phyloP scores from a whole-genome alignment of 2,888 invertebrate species.

The Rotaria macrura region DNA sequence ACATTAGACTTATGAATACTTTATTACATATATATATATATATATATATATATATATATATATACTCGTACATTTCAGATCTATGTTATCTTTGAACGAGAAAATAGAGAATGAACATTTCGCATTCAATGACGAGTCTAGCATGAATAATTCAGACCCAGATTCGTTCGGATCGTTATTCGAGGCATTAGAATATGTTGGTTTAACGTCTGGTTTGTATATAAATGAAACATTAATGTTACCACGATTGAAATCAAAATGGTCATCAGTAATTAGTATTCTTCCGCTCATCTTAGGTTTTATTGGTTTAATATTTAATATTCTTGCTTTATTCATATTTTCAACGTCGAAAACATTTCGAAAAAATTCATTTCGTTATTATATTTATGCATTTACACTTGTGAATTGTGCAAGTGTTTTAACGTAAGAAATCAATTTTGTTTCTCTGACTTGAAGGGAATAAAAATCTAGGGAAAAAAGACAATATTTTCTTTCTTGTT shows the following conservation, averaged over 20 bases:
- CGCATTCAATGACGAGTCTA: background rate
- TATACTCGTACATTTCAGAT: background rate
- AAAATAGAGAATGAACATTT: background rate
- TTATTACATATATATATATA: too few species aligned
- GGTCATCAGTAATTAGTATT: background rate
- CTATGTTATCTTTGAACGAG: background rate
- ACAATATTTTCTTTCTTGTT: too few species aligned
- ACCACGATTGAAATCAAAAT: background rate
- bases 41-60: too few species aligned
- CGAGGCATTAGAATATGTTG: background rate
- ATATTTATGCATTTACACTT: background rate
- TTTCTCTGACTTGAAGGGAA: too few species aligned
- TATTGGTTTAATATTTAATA: background rate
- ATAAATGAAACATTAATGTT: background rate
- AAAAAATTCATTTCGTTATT: conserved; percentile 6
- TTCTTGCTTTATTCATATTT: background rate
- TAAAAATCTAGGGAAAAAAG: too few species aligned
- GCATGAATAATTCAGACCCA: background rate
- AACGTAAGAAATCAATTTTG: background rate
- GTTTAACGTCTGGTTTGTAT: background rate
- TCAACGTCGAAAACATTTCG: background rate
- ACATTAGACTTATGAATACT: too few species aligned
- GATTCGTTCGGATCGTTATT: background rate
- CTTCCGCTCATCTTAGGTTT: background rate
- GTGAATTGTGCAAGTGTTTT: background rate